Base-by-base conservation (phyloP, 2,888 invertebrate genomes). In the Caenorhabditis macrosperma region DNA sequence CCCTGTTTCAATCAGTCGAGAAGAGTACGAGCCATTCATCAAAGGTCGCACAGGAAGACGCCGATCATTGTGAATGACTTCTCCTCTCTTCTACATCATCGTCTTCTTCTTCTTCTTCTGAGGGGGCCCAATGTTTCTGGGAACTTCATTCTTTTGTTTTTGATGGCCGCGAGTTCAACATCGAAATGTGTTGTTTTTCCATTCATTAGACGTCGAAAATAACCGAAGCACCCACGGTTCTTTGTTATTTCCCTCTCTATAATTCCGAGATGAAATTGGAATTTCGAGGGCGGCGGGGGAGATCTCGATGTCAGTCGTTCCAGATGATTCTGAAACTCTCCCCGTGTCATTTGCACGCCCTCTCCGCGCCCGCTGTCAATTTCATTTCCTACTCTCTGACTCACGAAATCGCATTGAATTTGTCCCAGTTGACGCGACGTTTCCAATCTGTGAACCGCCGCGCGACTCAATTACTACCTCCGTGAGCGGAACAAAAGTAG, bases 221-320 rank as follows among this genome's bases (percentile, higher is more conserved):
- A 60, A 48, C 38, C 35, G 28, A 28, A 20, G 12, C 26, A 33
- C n/a, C 52, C 26, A 10, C 50, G 26, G 26, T 26, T 7, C 30
- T 54, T 30, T 68, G 38, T 68, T 68, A 46, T 57, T 68, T 48
- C 57, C n/a, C 28, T 38, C 59, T 44, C 30, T 28, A 50, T 41
- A n/a, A 52, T 60, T 60, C 38, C 15, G 24, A 68, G 38, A 50
- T 68, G 24, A 50, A 59, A 69, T 60, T 69, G 57, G n/a, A 68
- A 68, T 57, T 68, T 48, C 48, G 3, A 0, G 24, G 57, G 67
- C 57, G 67, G 57, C 57, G 64, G n/a, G n/a, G n/a, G n/a, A n/a
- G n/a, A 24, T 60, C 44, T 9, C 20, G 44, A 26, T n/a, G n/a
- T n/a, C n/a, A 44, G 17, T 3, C 9, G 38, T 17, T 20, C 6